phyloP scores from a whole-genome alignment of 2,113 vertebrate species.

The Labeo catla region DNA sequence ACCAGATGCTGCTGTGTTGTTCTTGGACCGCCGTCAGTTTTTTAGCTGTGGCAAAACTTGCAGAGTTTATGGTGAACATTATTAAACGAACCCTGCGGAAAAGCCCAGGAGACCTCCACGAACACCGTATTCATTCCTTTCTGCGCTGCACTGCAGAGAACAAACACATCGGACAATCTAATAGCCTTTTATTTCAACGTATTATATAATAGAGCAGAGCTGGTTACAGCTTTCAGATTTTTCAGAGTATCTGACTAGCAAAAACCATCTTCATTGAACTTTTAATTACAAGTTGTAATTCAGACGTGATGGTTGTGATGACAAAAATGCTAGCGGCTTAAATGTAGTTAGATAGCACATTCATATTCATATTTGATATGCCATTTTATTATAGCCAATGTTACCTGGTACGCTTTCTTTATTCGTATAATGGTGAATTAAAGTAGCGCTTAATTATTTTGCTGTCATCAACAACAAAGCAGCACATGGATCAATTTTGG shows the following conservation, averaged over 20 bases:
- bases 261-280: neutral
- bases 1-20: slow-evolving; percentile 41
- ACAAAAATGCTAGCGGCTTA: neutral
- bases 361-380: neutral
- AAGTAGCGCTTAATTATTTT: slow-evolving; percentile 24
- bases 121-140: slow-evolving; percentile 21
- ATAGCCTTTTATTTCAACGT: slow-evolving; percentile 23
- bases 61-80: slow-evolving; percentile 35
- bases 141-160: slow-evolving; percentile 31
- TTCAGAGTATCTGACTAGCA: neutral
- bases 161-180: slow-evolving; percentile 24
- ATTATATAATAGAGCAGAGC: slow-evolving; percentile 33
- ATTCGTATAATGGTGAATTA: slow-evolving; percentile 8
- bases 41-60: slow-evolving; percentile 25
- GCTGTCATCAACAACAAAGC: slow-evolving; percentile 38
- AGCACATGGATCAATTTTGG: slow-evolving; percentile 32
- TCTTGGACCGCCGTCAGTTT: slow-evolving; percentile 27
- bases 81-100: slow-evolving; percentile 15
- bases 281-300: neutral
- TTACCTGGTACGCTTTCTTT: slow-evolving; percentile 4
- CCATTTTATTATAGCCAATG: neutral
- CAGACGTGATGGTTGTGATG: neutral
- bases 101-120: slow-evolving; percentile 6
- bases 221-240: neutral
- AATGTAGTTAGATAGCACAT: slow-evolving; percentile 8